Evolutionary conservation across 2,888 invertebrate genomes (phyloP).

Genomic region (Elysia crispata): DNA sequence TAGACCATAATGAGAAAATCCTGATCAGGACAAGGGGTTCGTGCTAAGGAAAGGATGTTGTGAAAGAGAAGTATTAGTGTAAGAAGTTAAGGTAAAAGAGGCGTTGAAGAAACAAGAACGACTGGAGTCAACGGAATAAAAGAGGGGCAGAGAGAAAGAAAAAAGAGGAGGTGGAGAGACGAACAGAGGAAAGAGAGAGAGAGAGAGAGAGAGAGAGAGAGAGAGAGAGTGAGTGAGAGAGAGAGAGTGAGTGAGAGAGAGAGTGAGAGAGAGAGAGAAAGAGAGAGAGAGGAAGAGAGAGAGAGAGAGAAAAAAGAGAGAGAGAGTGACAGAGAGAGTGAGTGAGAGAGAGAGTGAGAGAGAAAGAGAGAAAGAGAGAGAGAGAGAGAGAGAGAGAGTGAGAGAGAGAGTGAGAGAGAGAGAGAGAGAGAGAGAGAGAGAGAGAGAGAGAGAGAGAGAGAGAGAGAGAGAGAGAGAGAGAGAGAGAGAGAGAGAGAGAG

Average conservation of each 20-base stretch:
- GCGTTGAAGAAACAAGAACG: constrained; percentile 35
- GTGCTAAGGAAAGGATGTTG: no score
- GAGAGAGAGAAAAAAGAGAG: not conserved
- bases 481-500: not conserved
- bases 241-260: no score
- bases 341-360: constrained; percentile 34
- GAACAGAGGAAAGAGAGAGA: not conserved
- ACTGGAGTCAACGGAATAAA: not conserved
- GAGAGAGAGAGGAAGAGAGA: not conserved
- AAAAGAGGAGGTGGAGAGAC: not conserved
- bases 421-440: constrained; percentile 37
- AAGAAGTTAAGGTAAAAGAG: constrained; percentile 23
- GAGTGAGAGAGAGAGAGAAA: constrained; percentile 34
- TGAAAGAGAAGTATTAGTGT: no score
- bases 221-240: no score
- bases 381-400: constrained; percentile 30
- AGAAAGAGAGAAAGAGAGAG: constrained; percentile 40
- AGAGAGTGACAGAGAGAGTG: not conserved
- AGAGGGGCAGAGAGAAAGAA: no score
- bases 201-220: not conserved
- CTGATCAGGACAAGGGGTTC: no score
- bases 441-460: constrained; percentile 42
- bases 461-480: constrained; percentile 26
- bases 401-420: not conserved
- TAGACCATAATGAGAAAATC: no score